Evolutionary conservation across 2,797 vertebrate species (phyloP), one percentile per base, ranked within the genome.

Genomic region (Crypturellus tataupa): DNA sequence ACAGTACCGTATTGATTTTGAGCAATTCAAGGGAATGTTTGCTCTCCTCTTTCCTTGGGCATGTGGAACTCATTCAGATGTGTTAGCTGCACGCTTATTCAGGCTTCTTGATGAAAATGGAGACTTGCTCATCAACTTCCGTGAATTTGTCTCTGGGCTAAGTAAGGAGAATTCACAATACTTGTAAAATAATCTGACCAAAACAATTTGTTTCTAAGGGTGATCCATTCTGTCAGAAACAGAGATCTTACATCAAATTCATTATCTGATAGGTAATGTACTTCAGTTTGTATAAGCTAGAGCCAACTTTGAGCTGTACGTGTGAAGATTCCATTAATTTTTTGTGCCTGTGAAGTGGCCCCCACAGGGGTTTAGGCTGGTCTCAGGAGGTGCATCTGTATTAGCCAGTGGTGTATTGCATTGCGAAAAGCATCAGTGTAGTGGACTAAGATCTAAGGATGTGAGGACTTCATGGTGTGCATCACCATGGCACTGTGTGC

Each of bases 21-120:
- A 99, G 96, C 99, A 99, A 97, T 99, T 99, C 97, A 99, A 99
- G 93, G 99, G 98, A 33, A 98, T 99, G 97, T 99, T 99, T 20
- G 93, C 95, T 4, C 98, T 99, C 21, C 99, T 99, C 67, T 99
- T 99, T 79, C 98, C 99, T 63, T 99, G 99, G 99, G 98, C 99
- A 0, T 98, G 99, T 37, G 99, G 99, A 3, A 84, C 98, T n/a
- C 99, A 99, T 94, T 98, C 99, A 0, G 99, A 99, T 23, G 96
- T 98, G 1, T 89, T 99, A 91, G 99, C 99, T 31, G 80, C 98
- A 9, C 99, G 99, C 78, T 91, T 99, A 47, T 99, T 99, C 97
- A 98, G 98, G 72, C 97, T 99, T 6, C 96, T 99, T 2, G 99
- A 99, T 93, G 98, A 99, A 33, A 99, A 99, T 1, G 98, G 98